phyloP scores from a whole-genome alignment of 2,113 vertebrate genomes.

The Hepsetus odoe region DNA sequence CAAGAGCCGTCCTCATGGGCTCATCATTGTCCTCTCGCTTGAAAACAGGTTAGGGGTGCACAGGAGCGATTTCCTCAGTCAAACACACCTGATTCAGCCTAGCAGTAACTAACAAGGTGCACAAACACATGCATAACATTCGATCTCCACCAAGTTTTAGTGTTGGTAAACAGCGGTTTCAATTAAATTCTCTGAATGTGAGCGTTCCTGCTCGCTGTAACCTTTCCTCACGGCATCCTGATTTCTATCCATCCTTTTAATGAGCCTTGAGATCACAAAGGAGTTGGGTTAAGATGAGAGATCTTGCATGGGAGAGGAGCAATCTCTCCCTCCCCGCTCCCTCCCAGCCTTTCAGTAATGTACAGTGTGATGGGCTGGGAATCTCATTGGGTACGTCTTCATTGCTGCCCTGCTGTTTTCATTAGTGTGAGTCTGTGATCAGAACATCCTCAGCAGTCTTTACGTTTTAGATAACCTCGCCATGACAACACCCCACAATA shows the following conservation, averaged over 20 bases:
- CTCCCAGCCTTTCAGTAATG: constrained; percentile 9
- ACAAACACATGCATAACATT: too few species aligned
- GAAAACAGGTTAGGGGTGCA: not conserved
- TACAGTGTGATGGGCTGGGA: constrained; percentile 10
- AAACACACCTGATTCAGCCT: too few species aligned
- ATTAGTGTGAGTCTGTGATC: constrained; percentile 29
- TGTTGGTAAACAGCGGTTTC: not conserved
- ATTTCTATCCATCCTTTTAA: constrained; percentile 11
- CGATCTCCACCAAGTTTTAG: too few species aligned
- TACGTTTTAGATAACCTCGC: not conserved
- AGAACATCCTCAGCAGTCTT: not conserved
- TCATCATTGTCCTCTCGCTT: not conserved
- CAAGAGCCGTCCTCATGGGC: not conserved
- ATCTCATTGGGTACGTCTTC: constrained; percentile 11
- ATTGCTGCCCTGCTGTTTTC: constrained; percentile 31
- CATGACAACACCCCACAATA: not conserved
- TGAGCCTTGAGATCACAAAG: constrained; percentile 7
- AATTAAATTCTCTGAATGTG: not conserved
- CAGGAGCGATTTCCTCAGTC: not conserved
- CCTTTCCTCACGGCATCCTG: not conserved
- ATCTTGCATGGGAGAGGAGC: not conserved
- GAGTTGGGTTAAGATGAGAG: not conserved
- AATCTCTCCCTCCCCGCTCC: constrained; percentile 2
- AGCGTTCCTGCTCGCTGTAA: not conserved
- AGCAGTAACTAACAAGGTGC: too few species aligned